Evolutionary conservation across 2,888 invertebrate genomes (phyloP).

Genomic region (Thereva nobilitata): DNA sequence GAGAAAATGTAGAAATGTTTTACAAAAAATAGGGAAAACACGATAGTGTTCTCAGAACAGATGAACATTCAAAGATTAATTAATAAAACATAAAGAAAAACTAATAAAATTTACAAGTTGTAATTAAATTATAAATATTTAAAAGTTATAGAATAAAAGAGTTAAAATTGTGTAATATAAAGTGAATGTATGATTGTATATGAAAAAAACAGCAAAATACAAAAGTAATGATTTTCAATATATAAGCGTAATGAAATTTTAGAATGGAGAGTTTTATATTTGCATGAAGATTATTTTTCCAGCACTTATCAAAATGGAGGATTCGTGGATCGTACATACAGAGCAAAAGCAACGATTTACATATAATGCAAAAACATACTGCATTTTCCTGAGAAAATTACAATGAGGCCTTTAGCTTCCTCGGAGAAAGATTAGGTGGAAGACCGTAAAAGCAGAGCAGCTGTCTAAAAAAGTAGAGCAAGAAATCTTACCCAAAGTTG

Average conservation of each 20-base stretch:
- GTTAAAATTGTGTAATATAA: constrained; percentile 35
- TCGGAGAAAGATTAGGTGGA: too few species aligned
- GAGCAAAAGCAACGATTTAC: too few species aligned
- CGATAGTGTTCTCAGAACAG: constrained; percentile 3
- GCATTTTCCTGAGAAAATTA: too few species aligned
- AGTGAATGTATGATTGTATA: constrained; percentile 34
- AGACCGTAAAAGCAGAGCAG: too few species aligned
- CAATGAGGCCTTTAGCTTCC: too few species aligned
- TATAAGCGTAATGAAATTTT: constrained; percentile 41
- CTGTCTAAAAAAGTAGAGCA: too few species aligned
- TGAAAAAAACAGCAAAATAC: constrained; percentile 19
- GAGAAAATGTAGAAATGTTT: too few species aligned
- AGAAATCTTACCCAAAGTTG: too few species aligned
- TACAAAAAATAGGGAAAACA: too few species aligned
- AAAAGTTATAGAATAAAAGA: constrained; percentile 21
- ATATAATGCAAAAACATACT: too few species aligned
- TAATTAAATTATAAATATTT: constrained; percentile 36
- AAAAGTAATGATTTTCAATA: constrained; percentile 40
- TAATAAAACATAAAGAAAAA: constrained; percentile 1
- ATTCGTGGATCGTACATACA: too few species aligned
- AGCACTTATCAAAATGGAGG: constrained; percentile 5
- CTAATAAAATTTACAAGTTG: constrained; percentile 28
- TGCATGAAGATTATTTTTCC: not conserved
- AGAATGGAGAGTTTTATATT: constrained; percentile 9
- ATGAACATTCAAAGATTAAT: not conserved